phyloP scores from a whole-genome alignment of 2,797 vertebrate genomes.

The Gambelia wislizenii region DNA sequence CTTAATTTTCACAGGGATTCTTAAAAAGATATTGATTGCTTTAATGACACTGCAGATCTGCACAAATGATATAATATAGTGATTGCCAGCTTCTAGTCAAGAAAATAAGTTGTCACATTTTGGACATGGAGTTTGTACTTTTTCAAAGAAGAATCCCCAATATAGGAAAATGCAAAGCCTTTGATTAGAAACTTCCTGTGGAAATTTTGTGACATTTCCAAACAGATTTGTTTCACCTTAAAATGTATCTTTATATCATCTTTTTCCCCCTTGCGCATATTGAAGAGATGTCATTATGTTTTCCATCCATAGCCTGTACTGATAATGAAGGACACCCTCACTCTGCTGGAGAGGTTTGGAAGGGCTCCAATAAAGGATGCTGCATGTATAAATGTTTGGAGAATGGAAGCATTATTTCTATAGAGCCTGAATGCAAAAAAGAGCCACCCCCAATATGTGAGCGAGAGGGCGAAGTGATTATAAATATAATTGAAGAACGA shows the following conservation, averaged over 20 bases:
- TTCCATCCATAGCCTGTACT: conserved; percentile 86
- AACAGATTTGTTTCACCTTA: background rate
- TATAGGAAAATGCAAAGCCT: background rate
- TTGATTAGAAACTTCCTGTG: background rate
- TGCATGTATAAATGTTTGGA: conserved; percentile 91
- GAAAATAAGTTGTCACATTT: background rate
- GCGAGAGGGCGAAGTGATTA: conserved; percentile 90
- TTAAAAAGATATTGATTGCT: background rate
- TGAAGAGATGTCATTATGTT: conserved; percentile 18
- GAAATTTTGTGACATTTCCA: background rate
- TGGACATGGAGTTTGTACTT: background rate
- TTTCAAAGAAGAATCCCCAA: background rate
- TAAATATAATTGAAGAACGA: conserved; percentile 86
- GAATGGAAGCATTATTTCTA: conserved; percentile 89
- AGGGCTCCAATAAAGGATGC: conserved; percentile 88
- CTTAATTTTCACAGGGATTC: background rate
- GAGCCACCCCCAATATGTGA: conserved; percentile 85
- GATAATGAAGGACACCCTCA: conserved; percentile 89
- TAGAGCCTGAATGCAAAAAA: conserved; percentile 89
- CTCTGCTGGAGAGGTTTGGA: conserved; percentile 92
- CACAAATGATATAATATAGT: background rate
- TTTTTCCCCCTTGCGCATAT: fast-evolving
- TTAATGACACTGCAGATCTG: background rate
- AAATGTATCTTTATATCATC: background rate
- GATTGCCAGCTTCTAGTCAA: no score